Evolutionary conservation across 2,888 invertebrate species (phyloP).

Genomic region (Drosophila mayaguana): DNA sequence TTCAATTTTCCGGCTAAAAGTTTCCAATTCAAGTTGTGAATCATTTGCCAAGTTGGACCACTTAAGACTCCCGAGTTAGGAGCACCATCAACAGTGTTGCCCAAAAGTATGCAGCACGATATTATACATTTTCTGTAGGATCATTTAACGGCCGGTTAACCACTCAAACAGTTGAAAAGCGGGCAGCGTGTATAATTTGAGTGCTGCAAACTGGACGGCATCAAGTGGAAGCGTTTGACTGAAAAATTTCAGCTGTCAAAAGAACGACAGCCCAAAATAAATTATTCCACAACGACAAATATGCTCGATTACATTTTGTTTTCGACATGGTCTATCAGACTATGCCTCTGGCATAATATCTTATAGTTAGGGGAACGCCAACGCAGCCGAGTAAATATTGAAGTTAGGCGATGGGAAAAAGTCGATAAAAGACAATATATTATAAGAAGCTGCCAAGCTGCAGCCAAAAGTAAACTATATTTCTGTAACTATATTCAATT

Average conservation of each 20-base stretch:
- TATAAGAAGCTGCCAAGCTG: not conserved
- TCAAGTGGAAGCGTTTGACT: slow-evolving; percentile 40
- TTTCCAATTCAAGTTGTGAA: slow-evolving; percentile 66
- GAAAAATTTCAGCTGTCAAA: slow-evolving; percentile 44
- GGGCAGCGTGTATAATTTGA: slow-evolving; percentile 47
- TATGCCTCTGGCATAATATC: slow-evolving; percentile 20
- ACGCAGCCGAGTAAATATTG: slow-evolving; percentile 17
- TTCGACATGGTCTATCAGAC: slow-evolving; percentile 3
- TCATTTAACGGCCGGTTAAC: slow-evolving; percentile 76
- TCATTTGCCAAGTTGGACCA: slow-evolving; percentile 41
- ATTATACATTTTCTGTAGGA: slow-evolving; percentile 40
- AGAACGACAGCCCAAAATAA: slow-evolving; percentile 36
- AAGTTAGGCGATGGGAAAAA: slow-evolving; percentile 7
- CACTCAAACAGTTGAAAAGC: slow-evolving; percentile 68
- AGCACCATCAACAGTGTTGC: slow-evolving; percentile 4
- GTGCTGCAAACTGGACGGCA: slow-evolving; percentile 41
- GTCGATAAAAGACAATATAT: not conserved
- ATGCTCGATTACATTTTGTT: slow-evolving; percentile 40
- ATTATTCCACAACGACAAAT: slow-evolving; percentile 50
- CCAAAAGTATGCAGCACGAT: slow-evolving; percentile 39
- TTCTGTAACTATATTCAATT: not conserved
- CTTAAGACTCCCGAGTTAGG: not conserved
- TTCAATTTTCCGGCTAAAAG: slow-evolving; percentile 47
- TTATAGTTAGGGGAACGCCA: slow-evolving; percentile 14
- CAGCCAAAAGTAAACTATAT: not conserved